Conservation (phyloP, 2,113 vertebrate genomes). For the Hipposideros armiger region DNA sequence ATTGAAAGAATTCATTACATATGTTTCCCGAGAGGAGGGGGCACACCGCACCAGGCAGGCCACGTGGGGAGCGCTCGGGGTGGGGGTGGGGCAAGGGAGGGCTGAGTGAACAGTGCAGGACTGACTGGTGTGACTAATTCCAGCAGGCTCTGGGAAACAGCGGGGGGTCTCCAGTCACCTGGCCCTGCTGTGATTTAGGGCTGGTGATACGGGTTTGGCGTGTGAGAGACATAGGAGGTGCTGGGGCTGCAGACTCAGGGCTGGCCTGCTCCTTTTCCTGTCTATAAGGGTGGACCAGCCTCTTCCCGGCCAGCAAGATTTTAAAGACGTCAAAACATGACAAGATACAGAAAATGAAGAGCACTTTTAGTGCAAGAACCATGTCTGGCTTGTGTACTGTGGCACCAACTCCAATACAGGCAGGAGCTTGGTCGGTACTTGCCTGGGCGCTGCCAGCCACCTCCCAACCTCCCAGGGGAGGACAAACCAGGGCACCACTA, state of each 20-base stretch:
- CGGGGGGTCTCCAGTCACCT: background rate
- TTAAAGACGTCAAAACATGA: background rate
- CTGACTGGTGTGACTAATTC: background rate
- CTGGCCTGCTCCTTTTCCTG: too few relatives aligned
- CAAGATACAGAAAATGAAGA: background rate
- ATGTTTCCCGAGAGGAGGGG: background rate
- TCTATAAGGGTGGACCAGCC: background rate
- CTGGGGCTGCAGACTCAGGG: background rate
- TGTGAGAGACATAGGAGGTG: too few relatives aligned
- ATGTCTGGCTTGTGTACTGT: accelerated
- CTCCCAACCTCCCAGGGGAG: background rate
- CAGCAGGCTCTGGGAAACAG: background rate
- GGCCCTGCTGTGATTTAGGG: background rate
- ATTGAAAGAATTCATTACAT: background rate
- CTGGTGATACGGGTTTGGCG: background rate
- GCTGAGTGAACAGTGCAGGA: background rate
- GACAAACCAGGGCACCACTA: accelerated
- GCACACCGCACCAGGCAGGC: accelerated
- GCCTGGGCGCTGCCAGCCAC: accelerated
- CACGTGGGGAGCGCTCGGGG: accelerated
- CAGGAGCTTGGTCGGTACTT: accelerated
- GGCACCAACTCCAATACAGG: background rate
- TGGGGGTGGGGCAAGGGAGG: background rate
- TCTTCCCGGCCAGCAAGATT: background rate
- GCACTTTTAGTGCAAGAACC: accelerated